These are phyloP conservation scores for Ectemnius continuus DNA, from an alignment of 2,888 invertebrate genomes.

Conservation along the genomic window DNA sequence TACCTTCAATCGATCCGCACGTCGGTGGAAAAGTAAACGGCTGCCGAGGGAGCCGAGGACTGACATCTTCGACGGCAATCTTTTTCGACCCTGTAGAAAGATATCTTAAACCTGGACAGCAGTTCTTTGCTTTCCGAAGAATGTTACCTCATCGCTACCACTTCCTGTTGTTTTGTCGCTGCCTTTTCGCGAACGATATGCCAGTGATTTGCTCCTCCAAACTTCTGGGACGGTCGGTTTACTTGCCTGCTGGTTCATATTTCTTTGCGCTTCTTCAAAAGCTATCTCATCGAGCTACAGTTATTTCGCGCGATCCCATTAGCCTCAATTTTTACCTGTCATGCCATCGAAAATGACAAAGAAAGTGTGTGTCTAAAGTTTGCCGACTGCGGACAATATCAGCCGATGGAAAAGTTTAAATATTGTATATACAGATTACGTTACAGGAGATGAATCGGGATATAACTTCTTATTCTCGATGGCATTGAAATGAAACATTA, in stretches of 20 bases:
- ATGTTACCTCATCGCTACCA: neutral
- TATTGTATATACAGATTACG: no score
- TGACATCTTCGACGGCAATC: conserved; percentile 34
- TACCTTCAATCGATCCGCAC: conserved; percentile 53
- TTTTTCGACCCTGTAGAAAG: conserved; percentile 20
- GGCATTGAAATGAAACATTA: no score
- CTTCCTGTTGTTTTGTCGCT: neutral
- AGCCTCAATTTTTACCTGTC: neutral
- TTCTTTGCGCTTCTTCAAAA: no score
- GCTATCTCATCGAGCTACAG: neutral
- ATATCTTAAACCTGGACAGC: neutral
- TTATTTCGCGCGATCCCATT: no score
- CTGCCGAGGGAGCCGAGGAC: conserved; percentile 24
- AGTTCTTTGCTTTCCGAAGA: no score
- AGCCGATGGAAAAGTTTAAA: no score
- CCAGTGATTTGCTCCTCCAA: no score
- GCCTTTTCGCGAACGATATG: neutral
- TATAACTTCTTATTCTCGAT: no score
- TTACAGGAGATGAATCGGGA: no score
- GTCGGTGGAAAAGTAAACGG: conserved; percentile 46
- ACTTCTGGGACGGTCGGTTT: neutral
- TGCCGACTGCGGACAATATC: no score
- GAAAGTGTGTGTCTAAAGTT: no score
- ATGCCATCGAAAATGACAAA: no score
- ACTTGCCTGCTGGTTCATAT: neutral